These are phyloP conservation scores for Chiloscyllium plagiosum DNA, from an alignment of 2,113 vertebrate genomes.

Conservation along the genomic window DNA sequence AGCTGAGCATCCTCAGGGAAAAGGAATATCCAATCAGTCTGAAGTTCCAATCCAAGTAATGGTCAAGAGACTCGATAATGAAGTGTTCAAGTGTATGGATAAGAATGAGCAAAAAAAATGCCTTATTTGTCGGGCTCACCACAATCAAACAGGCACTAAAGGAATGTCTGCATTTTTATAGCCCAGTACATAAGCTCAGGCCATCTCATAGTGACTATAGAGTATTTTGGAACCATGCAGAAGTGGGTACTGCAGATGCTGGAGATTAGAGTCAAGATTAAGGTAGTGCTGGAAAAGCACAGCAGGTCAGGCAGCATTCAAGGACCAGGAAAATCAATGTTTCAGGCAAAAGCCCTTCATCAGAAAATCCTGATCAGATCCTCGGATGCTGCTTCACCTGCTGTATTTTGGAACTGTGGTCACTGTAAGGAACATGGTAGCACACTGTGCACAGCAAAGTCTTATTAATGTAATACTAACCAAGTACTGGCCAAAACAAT, in stretches of 20 bases:
- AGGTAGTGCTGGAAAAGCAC: no score
- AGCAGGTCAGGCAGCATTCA: no score
- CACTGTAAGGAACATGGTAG: neutral
- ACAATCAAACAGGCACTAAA: neutral
- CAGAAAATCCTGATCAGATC: no score
- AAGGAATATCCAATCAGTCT: neutral
- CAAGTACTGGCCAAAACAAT: neutral
- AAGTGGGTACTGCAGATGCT: no score
- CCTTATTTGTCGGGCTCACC: neutral
- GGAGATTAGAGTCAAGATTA: no score
- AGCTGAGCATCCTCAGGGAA: neutral
- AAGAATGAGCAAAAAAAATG: neutral
- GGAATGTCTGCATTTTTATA: neutral
- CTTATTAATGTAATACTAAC: neutral
- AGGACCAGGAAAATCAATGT: no score
- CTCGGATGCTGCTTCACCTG: no score
- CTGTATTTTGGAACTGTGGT: neutral
- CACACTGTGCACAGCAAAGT: neutral
- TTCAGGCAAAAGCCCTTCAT: no score
- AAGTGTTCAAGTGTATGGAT: neutral
- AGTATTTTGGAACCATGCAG: no score
- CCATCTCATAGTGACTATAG: neutral
- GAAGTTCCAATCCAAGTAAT: neutral
- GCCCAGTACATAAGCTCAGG: neutral
- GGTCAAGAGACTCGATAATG: neutral